Conservation (phyloP, 2,113 vertebrate genomes). For the Pelecanoides urinatrix region DNA sequence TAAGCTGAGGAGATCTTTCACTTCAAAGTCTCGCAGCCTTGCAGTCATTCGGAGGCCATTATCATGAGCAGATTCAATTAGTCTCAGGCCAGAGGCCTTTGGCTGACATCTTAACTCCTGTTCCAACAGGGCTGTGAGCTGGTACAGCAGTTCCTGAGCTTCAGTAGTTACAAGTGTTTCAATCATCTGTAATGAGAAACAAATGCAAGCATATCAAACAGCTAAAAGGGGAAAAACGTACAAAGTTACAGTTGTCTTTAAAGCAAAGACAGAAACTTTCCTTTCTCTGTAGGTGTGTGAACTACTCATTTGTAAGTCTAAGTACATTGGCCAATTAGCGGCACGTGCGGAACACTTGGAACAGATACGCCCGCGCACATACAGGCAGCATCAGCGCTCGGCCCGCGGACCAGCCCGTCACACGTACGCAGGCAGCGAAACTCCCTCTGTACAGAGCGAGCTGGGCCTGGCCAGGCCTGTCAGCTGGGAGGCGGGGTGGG, state of each 20-base stretch:
- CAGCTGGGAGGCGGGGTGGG: background rate
- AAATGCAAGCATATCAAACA: rapidly evolving
- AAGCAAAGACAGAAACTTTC: rapidly evolving
- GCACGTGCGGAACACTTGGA: rapidly evolving
- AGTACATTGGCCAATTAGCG: background rate
- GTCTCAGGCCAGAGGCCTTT: constrained; percentile 84
- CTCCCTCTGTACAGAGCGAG: rapidly evolving
- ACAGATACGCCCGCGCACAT: background rate
- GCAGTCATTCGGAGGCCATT: constrained; percentile 90
- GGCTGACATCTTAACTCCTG: constrained; percentile 87
- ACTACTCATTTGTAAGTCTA: rapidly evolving
- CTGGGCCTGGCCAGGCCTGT: background rate
- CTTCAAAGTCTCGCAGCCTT: constrained; percentile 87
- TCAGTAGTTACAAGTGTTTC: constrained; percentile 73
- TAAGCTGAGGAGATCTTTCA: constrained; percentile 91
- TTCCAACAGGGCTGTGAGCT: constrained; percentile 83
- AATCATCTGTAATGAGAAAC: constrained; percentile 83
- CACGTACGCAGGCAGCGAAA: rapidly evolving
- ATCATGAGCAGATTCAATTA: constrained; percentile 87
- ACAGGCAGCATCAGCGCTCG: background rate
- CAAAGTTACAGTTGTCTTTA: too few species aligned
- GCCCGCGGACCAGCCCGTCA: background rate
- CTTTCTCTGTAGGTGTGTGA: rapidly evolving
- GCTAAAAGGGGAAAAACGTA: rapidly evolving
- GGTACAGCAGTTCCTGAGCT: constrained; percentile 75